A percentile compares a stretch with the other conserved stretches of the same genome.
phyloP scores from a whole-genome alignment of 1,140 invertebrate species.

The Oedothorax gibbosus region DNA sequence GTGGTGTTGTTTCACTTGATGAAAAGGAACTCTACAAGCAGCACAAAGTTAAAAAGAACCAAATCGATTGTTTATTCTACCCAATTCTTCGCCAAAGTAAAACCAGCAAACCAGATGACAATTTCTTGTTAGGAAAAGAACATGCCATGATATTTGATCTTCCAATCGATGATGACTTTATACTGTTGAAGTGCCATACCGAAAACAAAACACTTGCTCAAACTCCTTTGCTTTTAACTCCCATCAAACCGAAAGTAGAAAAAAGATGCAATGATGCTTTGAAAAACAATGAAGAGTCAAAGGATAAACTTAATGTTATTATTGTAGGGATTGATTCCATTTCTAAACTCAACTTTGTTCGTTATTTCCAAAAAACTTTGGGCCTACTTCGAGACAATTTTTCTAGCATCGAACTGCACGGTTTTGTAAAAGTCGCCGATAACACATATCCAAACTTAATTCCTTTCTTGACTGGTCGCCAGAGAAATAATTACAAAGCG shows the following conservation, averaged over 20 bases:
- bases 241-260: slow-evolving; percentile 41
- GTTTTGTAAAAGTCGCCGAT: slow-evolving; percentile 69
- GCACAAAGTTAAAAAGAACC: slow-evolving; percentile 23
- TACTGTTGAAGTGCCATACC: slow-evolving; percentile 42
- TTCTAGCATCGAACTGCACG: slow-evolving; percentile 66
- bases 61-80: slow-evolving; percentile 46
- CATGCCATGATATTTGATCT: slow-evolving; percentile 50
- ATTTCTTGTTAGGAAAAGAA: slow-evolving; percentile 39
- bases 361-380: slow-evolving; percentile 72
- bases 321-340: slow-evolving; percentile 74
- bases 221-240: slow-evolving; percentile 32
- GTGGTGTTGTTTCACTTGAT: slow-evolving; percentile 27
- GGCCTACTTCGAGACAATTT: slow-evolving; percentile 67
- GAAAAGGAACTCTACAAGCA: slow-evolving; percentile 34
- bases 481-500: slow-evolving; percentile 46
- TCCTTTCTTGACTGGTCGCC: slow-evolving; percentile 67
- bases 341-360: slow-evolving; percentile 73
- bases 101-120: slow-evolving; percentile 46
- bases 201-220: slow-evolving; percentile 3
- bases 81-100: slow-evolving; percentile 28
- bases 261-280: background rate
- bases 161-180: slow-evolving; percentile 49
- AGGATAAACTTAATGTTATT: slow-evolving; percentile 66
- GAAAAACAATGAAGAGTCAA: background rate
- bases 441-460: slow-evolving; percentile 71